Conservation (phyloP, 2,888 invertebrate species). For the Rutpela maculata region DNA sequence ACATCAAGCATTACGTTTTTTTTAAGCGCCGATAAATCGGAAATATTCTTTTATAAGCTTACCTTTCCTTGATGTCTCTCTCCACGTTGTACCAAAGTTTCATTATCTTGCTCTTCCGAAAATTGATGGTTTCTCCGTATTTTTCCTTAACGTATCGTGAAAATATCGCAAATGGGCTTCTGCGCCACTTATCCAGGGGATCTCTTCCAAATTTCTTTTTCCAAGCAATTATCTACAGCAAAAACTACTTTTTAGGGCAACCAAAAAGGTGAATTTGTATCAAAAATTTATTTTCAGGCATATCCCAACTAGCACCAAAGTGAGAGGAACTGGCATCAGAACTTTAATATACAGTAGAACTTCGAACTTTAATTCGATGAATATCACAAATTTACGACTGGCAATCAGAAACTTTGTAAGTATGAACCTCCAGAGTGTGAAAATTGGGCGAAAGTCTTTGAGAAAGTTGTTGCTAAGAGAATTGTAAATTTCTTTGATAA, state of each 20-base stretch:
- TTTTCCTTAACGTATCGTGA: conserved; percentile 75
- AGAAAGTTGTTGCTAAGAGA: no score
- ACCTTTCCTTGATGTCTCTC: conserved; percentile 78
- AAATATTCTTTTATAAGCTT: conserved; percentile 57
- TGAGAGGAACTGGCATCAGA: no score
- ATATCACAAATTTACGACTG: no score
- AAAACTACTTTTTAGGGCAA: neutral
- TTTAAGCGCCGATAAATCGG: neutral
- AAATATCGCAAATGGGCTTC: conserved; percentile 80
- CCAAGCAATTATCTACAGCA: conserved; percentile 77
- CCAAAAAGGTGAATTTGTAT: no score
- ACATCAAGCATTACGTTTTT: neutral
- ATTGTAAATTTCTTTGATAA: no score
- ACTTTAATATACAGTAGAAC: no score
- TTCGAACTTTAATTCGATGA: no score
- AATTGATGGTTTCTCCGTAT: conserved; percentile 73
- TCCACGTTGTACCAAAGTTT: conserved; percentile 82
- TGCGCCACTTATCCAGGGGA: conserved; percentile 73
- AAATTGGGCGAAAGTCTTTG: no score
- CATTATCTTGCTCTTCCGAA: conserved; percentile 76
- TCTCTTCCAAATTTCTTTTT: conserved; percentile 75
- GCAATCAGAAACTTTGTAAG: no score
- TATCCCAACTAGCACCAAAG: no score
- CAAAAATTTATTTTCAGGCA: no score
- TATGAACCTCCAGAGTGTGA: no score